Evolutionary conservation across 2,797 vertebrate genomes (phyloP).

Genomic region (Acipenser transmontanus): DNA sequence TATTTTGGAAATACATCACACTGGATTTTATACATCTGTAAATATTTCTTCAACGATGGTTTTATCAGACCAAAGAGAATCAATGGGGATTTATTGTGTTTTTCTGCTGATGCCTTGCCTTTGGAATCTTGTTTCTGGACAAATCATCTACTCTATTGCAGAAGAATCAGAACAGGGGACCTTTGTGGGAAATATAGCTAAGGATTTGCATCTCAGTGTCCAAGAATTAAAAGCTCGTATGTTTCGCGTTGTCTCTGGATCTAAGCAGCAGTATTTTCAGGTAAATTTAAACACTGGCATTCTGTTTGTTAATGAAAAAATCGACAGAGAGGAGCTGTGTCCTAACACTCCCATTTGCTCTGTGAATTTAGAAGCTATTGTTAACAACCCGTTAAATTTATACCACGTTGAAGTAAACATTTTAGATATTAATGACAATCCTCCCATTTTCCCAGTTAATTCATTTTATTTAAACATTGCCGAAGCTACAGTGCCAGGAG

Average conservation of each 20-base stretch:
- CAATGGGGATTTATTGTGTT: background rate
- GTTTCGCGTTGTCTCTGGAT: slow-evolving; percentile 33
- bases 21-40: background rate
- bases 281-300: slow-evolving; percentile 33
- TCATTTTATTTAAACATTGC: slow-evolving; percentile 28
- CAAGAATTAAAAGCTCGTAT: slow-evolving; percentile 32
- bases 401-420: slow-evolving; percentile 23
- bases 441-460: slow-evolving; percentile 19
- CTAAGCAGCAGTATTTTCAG: slow-evolving; percentile 33
- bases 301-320: slow-evolving; percentile 31
- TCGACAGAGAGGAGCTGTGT: slow-evolving; percentile 40
- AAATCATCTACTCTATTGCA: slow-evolving; percentile 24
- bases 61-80: background rate
- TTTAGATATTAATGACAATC: slow-evolving; percentile 31
- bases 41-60: slow-evolving; percentile 10
- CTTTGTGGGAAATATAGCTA: slow-evolving; percentile 40
- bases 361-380: slow-evolving; percentile 24
- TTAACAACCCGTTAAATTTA: slow-evolving; percentile 22
- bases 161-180: slow-evolving; percentile 38
- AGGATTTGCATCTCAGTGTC: slow-evolving; percentile 33
- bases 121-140: slow-evolving; percentile 13
- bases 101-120: slow-evolving; percentile 18
- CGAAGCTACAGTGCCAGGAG: slow-evolving; percentile 39
- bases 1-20: too few relatives aligned
- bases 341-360: slow-evolving; percentile 19